Conservation (phyloP, 2,888 invertebrate species). For the Heliconius aoede region DNA sequence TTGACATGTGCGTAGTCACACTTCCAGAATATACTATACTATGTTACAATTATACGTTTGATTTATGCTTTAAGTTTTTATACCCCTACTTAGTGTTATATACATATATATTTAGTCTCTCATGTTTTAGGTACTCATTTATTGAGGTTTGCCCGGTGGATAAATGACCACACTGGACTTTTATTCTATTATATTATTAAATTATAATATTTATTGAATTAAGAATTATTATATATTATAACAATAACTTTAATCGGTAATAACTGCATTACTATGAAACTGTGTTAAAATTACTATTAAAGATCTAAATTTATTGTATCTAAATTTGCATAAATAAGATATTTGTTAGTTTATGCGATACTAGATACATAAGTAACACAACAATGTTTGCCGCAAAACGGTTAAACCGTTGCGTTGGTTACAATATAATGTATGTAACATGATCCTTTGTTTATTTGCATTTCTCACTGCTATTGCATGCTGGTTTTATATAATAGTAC, state of each 20-base stretch:
- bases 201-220: no score
- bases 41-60: not conserved
- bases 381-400: constrained; percentile 27
- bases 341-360: constrained; percentile 6
- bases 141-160: no score
- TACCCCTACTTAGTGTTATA: not conserved
- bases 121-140: no score
- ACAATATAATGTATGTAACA: constrained; percentile 6
- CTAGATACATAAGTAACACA: constrained; percentile 14
- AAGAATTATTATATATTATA: no score
- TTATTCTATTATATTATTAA: not conserved
- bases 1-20: constrained; percentile 27
- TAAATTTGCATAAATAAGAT: constrained; percentile 7
- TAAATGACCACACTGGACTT: no score
- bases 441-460: constrained; percentile 2
- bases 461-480: not conserved
- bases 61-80: not conserved
- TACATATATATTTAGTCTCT: no score
- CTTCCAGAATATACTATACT: not conserved
- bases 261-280: no score
- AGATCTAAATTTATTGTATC: no score
- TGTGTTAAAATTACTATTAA: no score
- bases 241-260: no score
- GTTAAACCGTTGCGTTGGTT: constrained; percentile 21
- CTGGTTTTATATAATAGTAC: not conserved